phyloP scores from a whole-genome alignment of 2,113 vertebrate genomes.

The Stercorarius parasiticus region DNA sequence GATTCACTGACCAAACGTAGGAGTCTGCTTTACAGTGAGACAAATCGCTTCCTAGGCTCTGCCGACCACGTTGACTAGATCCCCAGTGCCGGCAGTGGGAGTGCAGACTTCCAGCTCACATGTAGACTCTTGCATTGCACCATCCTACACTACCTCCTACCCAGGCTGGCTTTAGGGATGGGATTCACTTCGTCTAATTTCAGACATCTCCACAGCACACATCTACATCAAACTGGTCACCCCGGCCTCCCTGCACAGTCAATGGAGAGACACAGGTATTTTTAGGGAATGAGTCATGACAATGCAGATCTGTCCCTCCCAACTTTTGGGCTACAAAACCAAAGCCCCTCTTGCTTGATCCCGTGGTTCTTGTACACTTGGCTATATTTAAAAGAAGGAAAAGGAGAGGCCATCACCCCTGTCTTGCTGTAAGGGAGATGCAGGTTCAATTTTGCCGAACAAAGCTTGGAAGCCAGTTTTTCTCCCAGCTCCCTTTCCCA shows the following conservation, averaged over 20 bases:
- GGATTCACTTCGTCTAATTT: constrained; percentile 58
- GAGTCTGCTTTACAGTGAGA: constrained; percentile 69
- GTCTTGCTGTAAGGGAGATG: neutral
- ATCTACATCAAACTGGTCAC: constrained; percentile 51
- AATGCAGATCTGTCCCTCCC: neutral
- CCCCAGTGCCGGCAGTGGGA: constrained; percentile 50
- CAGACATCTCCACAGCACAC: constrained; percentile 29
- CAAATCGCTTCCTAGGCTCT: constrained; percentile 60
- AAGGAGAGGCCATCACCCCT: neutral
- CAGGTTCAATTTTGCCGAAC: neutral
- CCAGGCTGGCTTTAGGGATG: constrained; percentile 52
- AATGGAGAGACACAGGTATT: constrained; percentile 23
- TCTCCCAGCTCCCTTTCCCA: neutral
- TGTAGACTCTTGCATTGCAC: constrained; percentile 68
- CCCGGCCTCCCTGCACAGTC: constrained; percentile 35
- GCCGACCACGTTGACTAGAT: constrained; percentile 39
- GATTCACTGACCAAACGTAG: constrained; percentile 69
- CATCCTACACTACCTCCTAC: constrained; percentile 61
- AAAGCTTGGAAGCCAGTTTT: neutral
- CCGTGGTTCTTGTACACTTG: neutral
- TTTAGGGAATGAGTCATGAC: constrained; percentile 41
- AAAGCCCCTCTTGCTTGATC: neutral
- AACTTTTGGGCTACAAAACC: neutral
- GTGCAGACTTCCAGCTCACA: constrained; percentile 71
- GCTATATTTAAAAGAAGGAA: neutral